phyloP scores from a whole-genome alignment of 1,140 invertebrate genomes.

The Whitmania pigra region DNA sequence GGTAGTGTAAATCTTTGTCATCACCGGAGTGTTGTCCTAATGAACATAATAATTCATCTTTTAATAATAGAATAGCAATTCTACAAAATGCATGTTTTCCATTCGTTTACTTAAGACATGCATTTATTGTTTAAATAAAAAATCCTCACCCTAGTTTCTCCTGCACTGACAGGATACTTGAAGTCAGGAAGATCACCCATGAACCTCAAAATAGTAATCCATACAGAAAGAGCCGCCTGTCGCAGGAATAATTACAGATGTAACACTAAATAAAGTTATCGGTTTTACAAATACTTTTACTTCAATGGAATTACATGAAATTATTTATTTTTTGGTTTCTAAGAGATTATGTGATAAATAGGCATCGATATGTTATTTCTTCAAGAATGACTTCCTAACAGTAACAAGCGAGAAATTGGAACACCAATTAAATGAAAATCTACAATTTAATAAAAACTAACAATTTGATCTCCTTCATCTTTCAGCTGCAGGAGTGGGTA shows the following conservation, averaged over 20 bases:
- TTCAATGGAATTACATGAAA: no score
- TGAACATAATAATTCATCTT: background rate
- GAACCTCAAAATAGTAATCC: slow-evolving; percentile 92
- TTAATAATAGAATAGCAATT: no score
- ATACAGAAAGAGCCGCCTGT: slow-evolving; percentile 84
- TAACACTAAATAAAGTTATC: no score
- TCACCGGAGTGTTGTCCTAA: slow-evolving; percentile 63
- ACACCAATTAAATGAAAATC: no score
- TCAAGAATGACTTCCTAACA: background rate
- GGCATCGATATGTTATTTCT: no score
- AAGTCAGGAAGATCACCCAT: slow-evolving; percentile 93
- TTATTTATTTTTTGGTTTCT: no score
- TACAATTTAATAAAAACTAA: background rate
- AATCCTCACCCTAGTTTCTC: slow-evolving; percentile 5
- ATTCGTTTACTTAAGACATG: no score
- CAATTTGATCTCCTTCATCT: slow-evolving; percentile 68
- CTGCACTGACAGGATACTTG: slow-evolving; percentile 25
- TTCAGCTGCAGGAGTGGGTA: slow-evolving; percentile 78
- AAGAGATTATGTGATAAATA: no score
- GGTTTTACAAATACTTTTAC: no score
- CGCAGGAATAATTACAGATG: background rate
- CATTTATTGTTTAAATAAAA: no score
- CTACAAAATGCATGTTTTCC: no score
- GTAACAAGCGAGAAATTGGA: background rate
- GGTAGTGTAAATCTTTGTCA: slow-evolving; percentile 96